Percentiles rank a stretch among this genome's conserved stretches.
Evolutionary conservation across 2,888 invertebrate genomes (phyloP).

Genomic region (Syrista parreyssii): DNA sequence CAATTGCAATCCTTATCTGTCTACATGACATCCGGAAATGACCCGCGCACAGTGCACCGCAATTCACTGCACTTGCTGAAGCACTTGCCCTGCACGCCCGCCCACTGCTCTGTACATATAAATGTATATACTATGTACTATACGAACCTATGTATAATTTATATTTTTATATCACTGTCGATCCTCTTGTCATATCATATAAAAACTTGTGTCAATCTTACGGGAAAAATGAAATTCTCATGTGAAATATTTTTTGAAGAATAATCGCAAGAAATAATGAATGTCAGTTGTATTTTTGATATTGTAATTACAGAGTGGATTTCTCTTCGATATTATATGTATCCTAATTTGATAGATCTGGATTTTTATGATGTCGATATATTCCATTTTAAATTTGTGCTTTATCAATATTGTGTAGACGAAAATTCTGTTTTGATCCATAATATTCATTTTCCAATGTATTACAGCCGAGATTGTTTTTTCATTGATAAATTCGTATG

Average conservation of each 20-base stretch:
- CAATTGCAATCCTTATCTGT: not conserved
- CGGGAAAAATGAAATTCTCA: not conserved
- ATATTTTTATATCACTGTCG: conserved; percentile 18
- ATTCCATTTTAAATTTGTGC: not conserved
- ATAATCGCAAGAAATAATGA: not conserved
- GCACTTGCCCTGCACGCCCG: conserved; percentile 62
- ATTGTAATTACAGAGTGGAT: not conserved
- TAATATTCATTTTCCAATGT: not conserved
- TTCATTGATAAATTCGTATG: not conserved
- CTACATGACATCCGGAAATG: conserved; percentile 26
- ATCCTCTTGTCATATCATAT: not conserved
- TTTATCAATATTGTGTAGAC: not conserved
- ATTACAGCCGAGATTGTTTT: not conserved
- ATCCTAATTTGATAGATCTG: not conserved
- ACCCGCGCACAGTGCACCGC: conserved; percentile 61
- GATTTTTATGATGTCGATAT: not conserved
- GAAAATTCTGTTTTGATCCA: not conserved
- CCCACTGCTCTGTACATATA: conserved; percentile 46
- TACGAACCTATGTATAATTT: conserved; percentile 27
- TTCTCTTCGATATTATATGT: not conserved
- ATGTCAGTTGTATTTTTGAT: not conserved
- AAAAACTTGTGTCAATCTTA: not conserved
- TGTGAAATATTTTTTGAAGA: not conserved
- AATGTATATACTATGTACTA: conserved; percentile 36
- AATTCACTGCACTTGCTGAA: conserved; percentile 62